Percentiles rank a stretch among this genome's conserved stretches.
phyloP scores from a whole-genome alignment of 2,797 vertebrate species.

The Buphagus erythrorhynchus region DNA sequence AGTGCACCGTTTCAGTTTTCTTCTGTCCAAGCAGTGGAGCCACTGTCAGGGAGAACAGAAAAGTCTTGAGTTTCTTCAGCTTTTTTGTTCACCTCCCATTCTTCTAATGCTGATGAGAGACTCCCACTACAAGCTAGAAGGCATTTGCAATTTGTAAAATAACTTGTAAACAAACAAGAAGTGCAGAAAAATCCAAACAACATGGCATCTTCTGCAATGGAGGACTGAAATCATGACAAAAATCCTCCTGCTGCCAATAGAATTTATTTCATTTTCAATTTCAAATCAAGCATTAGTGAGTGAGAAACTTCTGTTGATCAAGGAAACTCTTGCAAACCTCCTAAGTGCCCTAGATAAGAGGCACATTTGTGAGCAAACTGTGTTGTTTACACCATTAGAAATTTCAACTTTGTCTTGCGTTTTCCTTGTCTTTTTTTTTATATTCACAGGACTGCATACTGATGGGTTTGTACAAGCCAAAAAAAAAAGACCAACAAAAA shows the following conservation, averaged over 20 bases:
- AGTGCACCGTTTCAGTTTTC: background rate
- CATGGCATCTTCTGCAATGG: background rate
- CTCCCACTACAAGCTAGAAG: background rate
- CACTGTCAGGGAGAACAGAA: background rate
- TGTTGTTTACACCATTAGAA: background rate
- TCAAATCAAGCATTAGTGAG: background rate
- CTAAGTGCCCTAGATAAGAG: background rate
- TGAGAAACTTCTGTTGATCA: background rate
- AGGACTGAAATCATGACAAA: background rate
- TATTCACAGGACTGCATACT: background rate
- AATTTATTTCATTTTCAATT: background rate
- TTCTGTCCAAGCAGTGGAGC: background rate
- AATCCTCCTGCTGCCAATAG: background rate
- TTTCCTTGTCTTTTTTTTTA: background rate
- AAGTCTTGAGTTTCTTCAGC: background rate
- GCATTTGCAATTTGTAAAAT: background rate
- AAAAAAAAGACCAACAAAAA: background rate
- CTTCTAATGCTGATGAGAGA: background rate
- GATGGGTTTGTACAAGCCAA: background rate
- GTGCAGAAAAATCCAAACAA: background rate
- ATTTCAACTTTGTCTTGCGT: background rate
- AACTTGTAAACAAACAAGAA: background rate
- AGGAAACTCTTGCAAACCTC: background rate
- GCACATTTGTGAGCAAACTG: rapidly evolving
- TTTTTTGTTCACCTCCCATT: background rate